A percentile compares a stretch with the other conserved stretches of the same genome.
Evolutionary conservation across 35 echinoderm and acorn worm species (phyloP).

Genomic region (Anneissia japonica): DNA sequence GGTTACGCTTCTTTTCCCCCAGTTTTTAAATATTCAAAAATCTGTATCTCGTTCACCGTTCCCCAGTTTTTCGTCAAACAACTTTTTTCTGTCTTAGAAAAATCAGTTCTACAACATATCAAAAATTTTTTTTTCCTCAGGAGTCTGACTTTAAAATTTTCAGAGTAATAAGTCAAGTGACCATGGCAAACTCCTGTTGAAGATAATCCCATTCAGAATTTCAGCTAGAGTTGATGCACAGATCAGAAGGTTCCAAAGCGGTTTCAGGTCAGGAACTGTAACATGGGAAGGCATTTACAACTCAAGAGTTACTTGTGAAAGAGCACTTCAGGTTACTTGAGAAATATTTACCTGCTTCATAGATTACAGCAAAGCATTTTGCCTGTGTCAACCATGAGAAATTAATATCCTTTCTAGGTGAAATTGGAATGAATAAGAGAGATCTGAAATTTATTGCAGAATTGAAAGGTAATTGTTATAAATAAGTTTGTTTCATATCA

Average conservation of each 20-base stretch:
- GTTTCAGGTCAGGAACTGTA: background rate
- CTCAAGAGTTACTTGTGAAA: background rate
- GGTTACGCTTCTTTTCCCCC: no score
- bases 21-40: no score
- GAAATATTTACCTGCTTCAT: background rate
- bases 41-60: no score
- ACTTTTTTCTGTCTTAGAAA: no score
- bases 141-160: background rate
- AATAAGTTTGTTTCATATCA: no score
- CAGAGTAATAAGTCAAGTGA: background rate
- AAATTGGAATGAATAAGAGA: background rate
- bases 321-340: background rate
- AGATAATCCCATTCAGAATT: background rate
- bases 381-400: background rate
- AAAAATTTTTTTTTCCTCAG: no score
- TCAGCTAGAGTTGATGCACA: background rate
- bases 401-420: background rate
- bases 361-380: background rate
- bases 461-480: no score
- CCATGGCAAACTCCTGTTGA: background rate
- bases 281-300: background rate
- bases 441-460: background rate
- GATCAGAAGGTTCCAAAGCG: background rate
- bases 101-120: no score
- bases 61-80: no score